Base-by-base conservation (phyloP, 1,140 invertebrate species). In the Oscheius sp. region DNA sequence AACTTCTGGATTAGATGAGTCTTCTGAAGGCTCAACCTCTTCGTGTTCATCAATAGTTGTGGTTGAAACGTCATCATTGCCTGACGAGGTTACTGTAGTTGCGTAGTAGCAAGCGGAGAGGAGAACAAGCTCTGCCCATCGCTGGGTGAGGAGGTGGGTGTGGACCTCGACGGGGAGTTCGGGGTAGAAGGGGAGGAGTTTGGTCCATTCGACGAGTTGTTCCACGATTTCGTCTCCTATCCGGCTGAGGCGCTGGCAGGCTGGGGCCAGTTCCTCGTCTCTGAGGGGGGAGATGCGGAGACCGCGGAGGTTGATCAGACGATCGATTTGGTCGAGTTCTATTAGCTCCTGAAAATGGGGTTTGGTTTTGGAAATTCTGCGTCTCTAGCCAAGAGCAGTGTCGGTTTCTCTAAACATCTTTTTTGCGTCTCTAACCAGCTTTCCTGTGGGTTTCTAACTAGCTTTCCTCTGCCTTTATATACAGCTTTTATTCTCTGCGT, bases 131-230 rank as follows among this genome's bases (percentile, higher is more conserved):
- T 83, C 82, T 4, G 82, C 78, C 95, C 95, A 97, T 85, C 96
- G 95, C 85, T 95, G 93, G 76, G 94, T 97, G 75, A 97, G 88
- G 76, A 98, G 88, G 86, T 93, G 91, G 62, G 93, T 95, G 84
- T 95, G 85, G 20, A 88, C 91, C 87, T 95, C 92, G 72, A 95
- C 91, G 29, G 94, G 93, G 76, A 97, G 90, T 86, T 97, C 93
- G 84, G 91, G 88, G 84, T 96, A 97, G 87, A 97, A 97, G 35
- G 95, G 95, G 85, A 98, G 87, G 85, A 94, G 90, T 86, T 95
- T 95, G 78, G 94, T 97, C 95, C 95, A 98, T 86, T 95, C 93
- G 69, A 97, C 94, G 86, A 97, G 89, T 87, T 96, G 95, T 87
- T 93, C 82, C 15, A 84, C 79, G 34, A 84, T 84, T 73, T 84